A percentile compares a stretch with the other conserved stretches of the same genome.
These are phyloP conservation scores for Serranus cabrilla DNA, from an alignment of 2,797 vertebrate species.

Conservation along the genomic window DNA sequence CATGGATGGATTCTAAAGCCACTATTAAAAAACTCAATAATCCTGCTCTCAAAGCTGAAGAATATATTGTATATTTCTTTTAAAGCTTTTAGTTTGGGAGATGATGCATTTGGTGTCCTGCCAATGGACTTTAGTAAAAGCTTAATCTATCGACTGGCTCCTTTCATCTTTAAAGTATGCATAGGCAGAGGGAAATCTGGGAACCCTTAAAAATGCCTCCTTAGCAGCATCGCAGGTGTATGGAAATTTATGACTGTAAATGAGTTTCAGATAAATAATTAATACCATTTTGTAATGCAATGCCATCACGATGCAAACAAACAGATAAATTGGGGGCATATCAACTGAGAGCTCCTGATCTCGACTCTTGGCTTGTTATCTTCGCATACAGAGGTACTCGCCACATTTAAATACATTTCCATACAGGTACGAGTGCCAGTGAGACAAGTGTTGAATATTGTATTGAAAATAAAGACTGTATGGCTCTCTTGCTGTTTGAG, in stretches of 20 bases:
- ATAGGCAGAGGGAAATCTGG: not conserved
- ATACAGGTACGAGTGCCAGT: not conserved
- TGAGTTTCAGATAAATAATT: slow-evolving; percentile 20
- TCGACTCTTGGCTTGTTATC: not conserved
- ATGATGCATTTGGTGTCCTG: slow-evolving; percentile 22
- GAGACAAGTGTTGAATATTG: not conserved
- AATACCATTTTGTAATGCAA: not conserved
- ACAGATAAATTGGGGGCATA: not conserved
- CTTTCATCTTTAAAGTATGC: slow-evolving; percentile 19
- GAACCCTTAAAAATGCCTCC: not conserved
- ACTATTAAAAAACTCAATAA: slow-evolving; percentile 22
- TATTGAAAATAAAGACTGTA: slow-evolving; percentile 1
- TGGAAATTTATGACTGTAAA: not conserved
- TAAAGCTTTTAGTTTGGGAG: slow-evolving; percentile 9
- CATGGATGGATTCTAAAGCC: slow-evolving; percentile 15
- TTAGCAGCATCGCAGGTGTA: not conserved
- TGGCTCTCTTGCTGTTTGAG: not conserved
- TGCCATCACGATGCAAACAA: not conserved
- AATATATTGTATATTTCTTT: slow-evolving; percentile 9
- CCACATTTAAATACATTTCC: not conserved
- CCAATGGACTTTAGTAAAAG: slow-evolving; percentile 25
- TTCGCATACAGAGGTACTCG: not conserved
- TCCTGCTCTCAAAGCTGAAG: slow-evolving; percentile 16
- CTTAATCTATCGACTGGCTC: slow-evolving; percentile 25
- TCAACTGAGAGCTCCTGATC: not conserved